Base-by-base conservation (phyloP, 2,797 vertebrate species). In the Vireo griseus region DNA sequence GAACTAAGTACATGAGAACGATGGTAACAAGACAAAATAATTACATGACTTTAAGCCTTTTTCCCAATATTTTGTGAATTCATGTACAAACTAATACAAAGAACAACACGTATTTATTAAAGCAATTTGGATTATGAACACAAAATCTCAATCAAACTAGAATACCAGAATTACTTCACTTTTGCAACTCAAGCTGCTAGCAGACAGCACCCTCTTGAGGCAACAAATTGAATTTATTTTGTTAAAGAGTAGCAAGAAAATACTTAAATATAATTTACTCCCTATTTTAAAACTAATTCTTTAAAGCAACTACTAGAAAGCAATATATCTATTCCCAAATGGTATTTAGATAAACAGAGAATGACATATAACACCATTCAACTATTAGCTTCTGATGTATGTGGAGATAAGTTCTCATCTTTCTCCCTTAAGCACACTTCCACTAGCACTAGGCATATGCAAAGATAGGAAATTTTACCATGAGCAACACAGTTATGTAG, bases 161-260 rank as follows among this genome's bases (percentile, higher is more conserved):
- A 51, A 33, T 12, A 72, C 10, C 13, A n/a, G 40, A 69, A 57
- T 9, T 25, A 29, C 17, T 51, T n/a, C 13, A 26, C 14, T 79
- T 88, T 40, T 59, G 8, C 73, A 58, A 73, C 77, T 83, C 87
- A 95, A 96, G 84, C 33, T 61, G 86, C 82, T 95, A 94, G 95
- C 93, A 96, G 88, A 97, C 62, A 97, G 96, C 94, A 78, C 97
- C 98, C 97, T 97, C 98, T 98, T 29, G 91, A 97, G 95, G 42
- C 54, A 76, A 57, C 17, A 90, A 88, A 44, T 65, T 85, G 79
- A 75, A 79, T 52, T 71, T 26, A 55, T 55, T 76, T 19, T 13
- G 16, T 25, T 44, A 12, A 76, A 82, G 33, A 78, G 52, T 3
- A 39, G 29, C 26, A 76, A 81, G 42, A 62, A 68, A 73, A 72